phyloP scores from a whole-genome alignment of 1,140 invertebrate genomes.

The Sweltsa coloradensis region DNA sequence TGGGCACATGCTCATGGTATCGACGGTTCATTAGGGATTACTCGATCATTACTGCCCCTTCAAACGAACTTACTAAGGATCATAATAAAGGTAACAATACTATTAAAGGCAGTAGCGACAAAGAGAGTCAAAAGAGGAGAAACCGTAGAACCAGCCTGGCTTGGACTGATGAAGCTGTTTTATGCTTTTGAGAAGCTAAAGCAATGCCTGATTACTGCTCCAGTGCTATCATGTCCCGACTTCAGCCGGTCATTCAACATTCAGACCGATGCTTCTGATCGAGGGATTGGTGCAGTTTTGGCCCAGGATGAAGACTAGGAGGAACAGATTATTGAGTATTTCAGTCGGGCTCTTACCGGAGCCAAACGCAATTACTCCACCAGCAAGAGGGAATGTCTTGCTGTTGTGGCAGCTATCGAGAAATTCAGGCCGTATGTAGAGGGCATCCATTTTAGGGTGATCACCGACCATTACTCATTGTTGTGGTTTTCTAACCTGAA shows the following conservation, averaged over 20 bases:
- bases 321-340: constrained; percentile 18
- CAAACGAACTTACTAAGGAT: too few relatives aligned
- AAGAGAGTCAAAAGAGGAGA: too few relatives aligned
- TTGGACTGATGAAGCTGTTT: too few relatives aligned
- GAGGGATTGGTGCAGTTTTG: too few relatives aligned
- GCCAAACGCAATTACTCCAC: constrained; percentile 28
- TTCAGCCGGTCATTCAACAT: too few relatives aligned
- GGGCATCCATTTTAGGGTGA: constrained; percentile 24
- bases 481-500: constrained; percentile 19
- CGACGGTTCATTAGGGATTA: too few relatives aligned
- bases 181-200: constrained; percentile 22
- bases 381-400: constrained; percentile 29
- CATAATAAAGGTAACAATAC: too few relatives aligned
- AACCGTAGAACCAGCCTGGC: too few relatives aligned
- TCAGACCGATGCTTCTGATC: constrained; percentile 19
- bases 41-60: too few relatives aligned
- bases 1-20: too few relatives aligned
- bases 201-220: constrained; percentile 12
- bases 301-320: constrained; percentile 14
- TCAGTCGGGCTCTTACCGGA: constrained; percentile 22
- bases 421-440: constrained; percentile 30
- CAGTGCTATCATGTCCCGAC: constrained; percentile 19
- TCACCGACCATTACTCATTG: constrained; percentile 23
- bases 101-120: too few relatives aligned
- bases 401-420: constrained; percentile 26